phyloP scores from a whole-genome alignment of 2,797 vertebrate species.

The Anableps anableps region DNA sequence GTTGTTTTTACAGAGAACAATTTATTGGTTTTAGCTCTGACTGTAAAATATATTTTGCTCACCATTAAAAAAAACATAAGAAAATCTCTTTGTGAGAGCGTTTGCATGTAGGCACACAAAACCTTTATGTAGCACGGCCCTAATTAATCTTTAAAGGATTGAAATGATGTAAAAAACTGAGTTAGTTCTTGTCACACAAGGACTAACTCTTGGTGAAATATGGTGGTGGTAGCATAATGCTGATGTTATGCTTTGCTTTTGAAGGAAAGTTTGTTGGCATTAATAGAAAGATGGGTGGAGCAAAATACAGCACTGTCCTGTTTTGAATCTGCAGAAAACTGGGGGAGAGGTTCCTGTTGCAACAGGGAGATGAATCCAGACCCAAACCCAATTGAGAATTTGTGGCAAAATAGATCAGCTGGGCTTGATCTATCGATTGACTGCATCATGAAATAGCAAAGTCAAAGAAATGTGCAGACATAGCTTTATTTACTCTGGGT shows the following conservation, averaged over 20 bases:
- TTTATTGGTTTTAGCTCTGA: background rate
- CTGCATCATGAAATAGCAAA: background rate
- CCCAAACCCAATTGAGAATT: background rate
- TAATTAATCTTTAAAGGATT: conserved; percentile 67
- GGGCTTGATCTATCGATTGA: background rate
- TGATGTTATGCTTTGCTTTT: background rate
- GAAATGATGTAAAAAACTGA: conserved; percentile 62
- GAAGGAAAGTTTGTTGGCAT: background rate
- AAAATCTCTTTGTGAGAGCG: background rate
- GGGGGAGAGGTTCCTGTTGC: background rate
- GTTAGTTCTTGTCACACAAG: conserved; percentile 48
- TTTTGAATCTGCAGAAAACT: background rate
- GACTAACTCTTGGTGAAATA: background rate
- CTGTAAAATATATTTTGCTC: background rate
- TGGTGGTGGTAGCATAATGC: background rate
- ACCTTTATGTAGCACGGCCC: conserved; percentile 42
- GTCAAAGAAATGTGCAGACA: background rate
- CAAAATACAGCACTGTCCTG: too few relatives aligned
- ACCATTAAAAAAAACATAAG: background rate
- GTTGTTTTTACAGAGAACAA: background rate
- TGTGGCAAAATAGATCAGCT: background rate
- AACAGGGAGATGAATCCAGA: background rate
- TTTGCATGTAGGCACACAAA: conserved; percentile 11
- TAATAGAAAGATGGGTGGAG: too few relatives aligned
- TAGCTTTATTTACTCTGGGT: background rate